Evolutionary conservation across 2,113 vertebrate species (phyloP).

Genomic region (Lampris incognitus): DNA sequence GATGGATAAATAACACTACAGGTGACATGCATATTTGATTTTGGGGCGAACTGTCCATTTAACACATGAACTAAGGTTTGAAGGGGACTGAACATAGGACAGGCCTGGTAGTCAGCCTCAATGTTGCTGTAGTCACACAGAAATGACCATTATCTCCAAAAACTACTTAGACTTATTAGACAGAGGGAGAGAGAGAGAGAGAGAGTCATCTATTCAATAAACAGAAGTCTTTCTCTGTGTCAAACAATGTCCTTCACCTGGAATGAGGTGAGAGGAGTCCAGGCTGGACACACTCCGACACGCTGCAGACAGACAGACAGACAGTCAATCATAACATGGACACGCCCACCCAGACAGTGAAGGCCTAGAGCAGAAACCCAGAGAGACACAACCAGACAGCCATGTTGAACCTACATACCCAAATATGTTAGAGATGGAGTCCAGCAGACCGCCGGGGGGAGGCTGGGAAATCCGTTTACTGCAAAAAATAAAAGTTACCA

Average conservation of each 20-base stretch:
- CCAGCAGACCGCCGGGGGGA: constrained; percentile 91
- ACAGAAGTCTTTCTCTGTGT: too few relatives aligned
- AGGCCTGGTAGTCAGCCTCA: too few relatives aligned
- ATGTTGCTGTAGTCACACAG: too few relatives aligned
- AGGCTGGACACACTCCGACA: constrained; percentile 90
- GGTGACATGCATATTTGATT: too few relatives aligned
- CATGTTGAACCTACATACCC: constrained; percentile 86
- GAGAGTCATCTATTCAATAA: too few relatives aligned
- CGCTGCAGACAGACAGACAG: constrained; percentile 85
- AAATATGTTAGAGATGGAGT: constrained; percentile 98
- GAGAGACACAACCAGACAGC: background rate
- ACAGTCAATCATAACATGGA: constrained; percentile 29
- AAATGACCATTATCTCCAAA: too few relatives aligned
- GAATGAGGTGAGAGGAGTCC: constrained; percentile 85
- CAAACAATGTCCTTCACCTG: constrained; percentile 84
- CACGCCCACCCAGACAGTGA: constrained; percentile 68
- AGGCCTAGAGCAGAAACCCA: background rate
- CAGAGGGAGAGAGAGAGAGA: too few relatives aligned
- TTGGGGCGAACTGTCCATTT: too few relatives aligned
- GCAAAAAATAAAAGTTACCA: constrained; percentile 50
- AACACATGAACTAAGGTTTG: too few relatives aligned
- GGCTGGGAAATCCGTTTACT: constrained; percentile 91
- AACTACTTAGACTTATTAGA: too few relatives aligned
- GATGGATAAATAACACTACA: too few relatives aligned
- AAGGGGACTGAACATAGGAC: too few relatives aligned